Base-by-base conservation (phyloP, 2,888 invertebrate genomes). In the Drosophila borealis region DNA sequence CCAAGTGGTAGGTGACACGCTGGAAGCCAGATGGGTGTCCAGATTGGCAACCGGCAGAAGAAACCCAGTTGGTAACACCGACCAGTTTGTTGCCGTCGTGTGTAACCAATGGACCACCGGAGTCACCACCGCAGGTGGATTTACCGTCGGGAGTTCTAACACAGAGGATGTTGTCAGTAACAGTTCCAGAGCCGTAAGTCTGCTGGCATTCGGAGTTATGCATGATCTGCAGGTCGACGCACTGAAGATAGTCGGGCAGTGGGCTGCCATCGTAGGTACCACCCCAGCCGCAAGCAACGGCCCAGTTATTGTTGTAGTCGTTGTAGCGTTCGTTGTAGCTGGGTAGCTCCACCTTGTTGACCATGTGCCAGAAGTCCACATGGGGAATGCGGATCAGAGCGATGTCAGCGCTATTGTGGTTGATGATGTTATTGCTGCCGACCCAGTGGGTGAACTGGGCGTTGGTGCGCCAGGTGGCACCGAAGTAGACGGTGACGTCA, bases 111-210 rank as follows among this genome's bases (percentile, higher is more conserved):
- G 93, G 92, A 19, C 92, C 92, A n/a, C 92, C 92, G 46, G 91
- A 91, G 74, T 93, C 93, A 0, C 93, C 93, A 8, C 81, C 88
- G 70, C 93, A 93, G 36, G 90, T 90, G 14, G 91, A 90, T 33
- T 80, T 89, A 2, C 69, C 66, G 6, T 56, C 68, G 1, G 61
- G 9, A 0, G 25, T 89, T 74, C 36, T 55, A 2, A 62, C 67
- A 39, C 81, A 80, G 46, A 80, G 21, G 6, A 62, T 50, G 4
- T 54, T 41, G 8, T 49, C 44, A 29, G 2, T 1, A 29, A 29
- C 29, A 29, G 29, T 19, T 70, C 53, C 13, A 80, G 55, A 10
- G 14, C 92, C 91, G 21, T 92, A 92, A 37, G 89, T 89, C 54
- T 13, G 17, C 91, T 90, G 2, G 75, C 89, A 86, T 90, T 93